Evolutionary conservation across 2,888 invertebrate species (phyloP).

Genomic region (Zhuqinia jingwanae): DNA sequence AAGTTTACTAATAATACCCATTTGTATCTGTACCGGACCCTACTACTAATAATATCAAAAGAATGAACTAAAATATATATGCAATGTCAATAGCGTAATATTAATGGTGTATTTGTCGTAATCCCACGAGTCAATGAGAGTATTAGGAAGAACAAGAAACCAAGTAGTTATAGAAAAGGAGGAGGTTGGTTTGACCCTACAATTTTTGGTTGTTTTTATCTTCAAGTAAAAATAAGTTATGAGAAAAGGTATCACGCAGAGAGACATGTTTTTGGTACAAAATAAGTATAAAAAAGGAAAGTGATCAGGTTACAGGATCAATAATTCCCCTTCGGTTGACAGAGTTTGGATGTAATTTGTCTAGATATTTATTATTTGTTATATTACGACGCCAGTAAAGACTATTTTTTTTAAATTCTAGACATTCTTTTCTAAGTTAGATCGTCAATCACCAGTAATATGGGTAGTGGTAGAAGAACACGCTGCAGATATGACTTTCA

Average conservation of each 20-base stretch:
- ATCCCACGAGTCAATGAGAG: conserved; percentile 61
- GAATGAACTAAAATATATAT: too few relatives aligned
- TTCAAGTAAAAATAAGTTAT: background rate
- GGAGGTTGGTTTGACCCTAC: conserved; percentile 5
- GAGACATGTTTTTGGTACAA: too few relatives aligned
- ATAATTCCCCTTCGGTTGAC: conserved; percentile 71
- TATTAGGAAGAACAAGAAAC: background rate
- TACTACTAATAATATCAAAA: conserved; percentile 17
- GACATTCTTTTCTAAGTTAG: too few relatives aligned
- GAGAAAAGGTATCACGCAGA: background rate
- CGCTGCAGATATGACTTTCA: too few relatives aligned
- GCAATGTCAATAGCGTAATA: conserved; percentile 38
- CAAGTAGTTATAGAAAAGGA: background rate
- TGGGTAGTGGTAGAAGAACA: too few relatives aligned
- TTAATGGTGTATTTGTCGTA: conserved; percentile 65
- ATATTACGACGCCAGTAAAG: too few relatives aligned
- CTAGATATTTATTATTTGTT: too few relatives aligned
- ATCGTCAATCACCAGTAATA: too few relatives aligned
- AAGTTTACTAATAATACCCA: conserved; percentile 22
- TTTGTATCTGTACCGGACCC: conserved; percentile 26
- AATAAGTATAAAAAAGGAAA: conserved; percentile 33
- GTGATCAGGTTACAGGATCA: conserved; percentile 75
- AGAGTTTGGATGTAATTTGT: too few relatives aligned
- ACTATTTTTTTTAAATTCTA: too few relatives aligned
- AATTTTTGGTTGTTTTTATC: background rate